Percentiles rank a stretch among this genome's conserved stretches.
These are phyloP conservation scores for Furcifer pardalis DNA, from an alignment of 2,797 vertebrate species.

Conservation along the genomic window DNA sequence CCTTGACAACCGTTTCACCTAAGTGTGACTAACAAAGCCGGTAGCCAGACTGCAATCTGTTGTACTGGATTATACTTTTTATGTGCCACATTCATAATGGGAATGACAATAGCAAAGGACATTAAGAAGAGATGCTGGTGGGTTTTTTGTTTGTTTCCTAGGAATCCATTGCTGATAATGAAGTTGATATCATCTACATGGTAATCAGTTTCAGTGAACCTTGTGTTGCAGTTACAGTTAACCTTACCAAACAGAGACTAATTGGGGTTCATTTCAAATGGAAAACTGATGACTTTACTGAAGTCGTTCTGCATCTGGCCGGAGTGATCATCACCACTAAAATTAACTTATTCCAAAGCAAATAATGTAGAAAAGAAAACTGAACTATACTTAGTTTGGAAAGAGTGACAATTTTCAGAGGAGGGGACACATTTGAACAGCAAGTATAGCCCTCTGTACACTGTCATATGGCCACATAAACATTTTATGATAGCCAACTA, in stretches of 20 bases:
- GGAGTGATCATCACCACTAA: slow-evolving; percentile 47
- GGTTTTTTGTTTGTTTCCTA: slow-evolving; percentile 24
- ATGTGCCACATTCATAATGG: slow-evolving; percentile 57
- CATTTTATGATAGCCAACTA: not conserved
- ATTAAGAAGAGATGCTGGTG: slow-evolving; percentile 40
- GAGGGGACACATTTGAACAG: not conserved
- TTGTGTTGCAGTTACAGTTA: slow-evolving; percentile 66
- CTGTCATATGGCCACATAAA: not conserved
- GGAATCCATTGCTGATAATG: slow-evolving; percentile 74
- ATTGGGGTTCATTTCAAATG: slow-evolving; percentile 69
- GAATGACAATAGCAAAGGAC: slow-evolving; percentile 66
- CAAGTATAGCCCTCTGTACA: too few species aligned
- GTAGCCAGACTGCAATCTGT: slow-evolving; percentile 45
- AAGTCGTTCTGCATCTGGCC: slow-evolving; percentile 26
- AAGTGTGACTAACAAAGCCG: slow-evolving; percentile 54
- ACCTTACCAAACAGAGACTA: slow-evolving; percentile 69
- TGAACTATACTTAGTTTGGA: not conserved
- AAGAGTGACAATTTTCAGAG: not conserved
- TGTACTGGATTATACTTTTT: slow-evolving; percentile 48
- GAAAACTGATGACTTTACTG: slow-evolving; percentile 54
- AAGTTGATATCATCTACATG: slow-evolving; percentile 77
- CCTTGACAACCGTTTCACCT: slow-evolving; percentile 52
- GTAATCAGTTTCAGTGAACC: slow-evolving; percentile 81
- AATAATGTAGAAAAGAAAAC: not conserved
- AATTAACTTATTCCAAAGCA: slow-evolving; percentile 40